Evolutionary conservation across 2,113 vertebrate genomes (phyloP), one percentile per base, ranked within the genome.

Genomic region (Corydoras maculifer): DNA sequence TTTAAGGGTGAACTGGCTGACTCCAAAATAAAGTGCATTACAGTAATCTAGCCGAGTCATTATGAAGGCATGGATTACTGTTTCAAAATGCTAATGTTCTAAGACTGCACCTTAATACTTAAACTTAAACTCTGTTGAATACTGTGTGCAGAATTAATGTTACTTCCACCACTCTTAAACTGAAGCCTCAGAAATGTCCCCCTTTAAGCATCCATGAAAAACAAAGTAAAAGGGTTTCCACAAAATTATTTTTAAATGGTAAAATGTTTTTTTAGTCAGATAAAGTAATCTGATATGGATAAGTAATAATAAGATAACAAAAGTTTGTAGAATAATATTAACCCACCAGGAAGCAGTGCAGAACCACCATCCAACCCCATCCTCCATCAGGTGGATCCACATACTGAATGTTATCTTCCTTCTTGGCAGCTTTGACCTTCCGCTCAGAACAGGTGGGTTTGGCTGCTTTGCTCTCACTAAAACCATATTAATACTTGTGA

Each of bases 261-360:
- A 8, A 14, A 53, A 53, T 53, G 9, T 53, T 53, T 14, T 53
- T 3, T 57, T 6, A 57, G n/a, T 57, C 0, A n/a, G 14, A 57
- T n/a, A 57, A 7, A n/a, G 12, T n/a, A 57, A 13, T 55, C 32
- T 60, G 5, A 50, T 49, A 25, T 25, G 18, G 18, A 25, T 25
- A 25, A 25, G 18, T 25, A 25, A 25, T 25, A 25, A 25, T 25
- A 25, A 25, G 18, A 25, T 29, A 51, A 60, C 32, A 14, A 1
- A 15, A 59, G 30, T 50, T 12, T 25, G 4, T 31, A 62, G 31
- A 62, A 55, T 64, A 62, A n/a, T 59, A 58, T 6, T 31, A 29
- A 68, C 80, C 79, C 85, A 98, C 95, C 90, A 98, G 83, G 78
- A 98, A 98, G 81, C 94, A 98, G 79, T 97, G 94, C 0, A 95